These are phyloP conservation scores for Macrocentrus cingulum DNA, from an alignment of 1,140 invertebrate genomes.

Conservation along the genomic window DNA sequence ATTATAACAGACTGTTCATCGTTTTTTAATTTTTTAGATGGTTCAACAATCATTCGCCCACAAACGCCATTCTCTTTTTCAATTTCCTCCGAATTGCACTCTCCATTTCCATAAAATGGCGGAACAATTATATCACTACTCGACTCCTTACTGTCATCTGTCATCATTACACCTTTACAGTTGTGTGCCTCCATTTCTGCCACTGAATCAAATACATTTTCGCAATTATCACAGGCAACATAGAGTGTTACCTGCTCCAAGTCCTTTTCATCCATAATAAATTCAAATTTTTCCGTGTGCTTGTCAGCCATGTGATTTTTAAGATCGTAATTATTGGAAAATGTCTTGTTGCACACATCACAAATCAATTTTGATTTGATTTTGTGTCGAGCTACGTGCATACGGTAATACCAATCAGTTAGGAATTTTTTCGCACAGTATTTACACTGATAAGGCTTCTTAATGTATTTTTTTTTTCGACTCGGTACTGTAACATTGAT, in stretches of 20 bases:
- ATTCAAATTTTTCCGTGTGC: constrained; percentile 33
- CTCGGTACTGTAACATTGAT: neutral
- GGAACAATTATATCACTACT: constrained; percentile 1
- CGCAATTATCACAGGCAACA: constrained; percentile 18
- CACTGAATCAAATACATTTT: constrained; percentile 14
- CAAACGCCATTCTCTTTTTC: neutral
- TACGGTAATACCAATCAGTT: constrained; percentile 53
- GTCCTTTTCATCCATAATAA: constrained; percentile 14
- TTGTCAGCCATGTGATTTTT: constrained; percentile 43
- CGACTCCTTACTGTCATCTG: neutral
- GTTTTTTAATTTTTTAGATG: neutral
- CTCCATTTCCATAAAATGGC: neutral
- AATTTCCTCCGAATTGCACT: constrained; percentile 4
- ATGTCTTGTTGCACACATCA: constrained; percentile 41
- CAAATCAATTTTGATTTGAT: constrained; percentile 44
- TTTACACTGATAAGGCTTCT: constrained; percentile 44
- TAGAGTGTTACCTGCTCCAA: constrained; percentile 19
- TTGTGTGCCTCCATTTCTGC: constrained; percentile 25
- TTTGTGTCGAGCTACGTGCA: constrained; percentile 48
- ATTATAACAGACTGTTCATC: neutral
- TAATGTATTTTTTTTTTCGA: constrained; percentile 32
- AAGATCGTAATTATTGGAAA: constrained; percentile 42
- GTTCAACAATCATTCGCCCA: neutral
- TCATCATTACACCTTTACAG: neutral
- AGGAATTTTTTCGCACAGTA: constrained; percentile 49